phyloP scores from a whole-genome alignment of 2,113 vertebrate genomes.

The Numenius arquata region DNA sequence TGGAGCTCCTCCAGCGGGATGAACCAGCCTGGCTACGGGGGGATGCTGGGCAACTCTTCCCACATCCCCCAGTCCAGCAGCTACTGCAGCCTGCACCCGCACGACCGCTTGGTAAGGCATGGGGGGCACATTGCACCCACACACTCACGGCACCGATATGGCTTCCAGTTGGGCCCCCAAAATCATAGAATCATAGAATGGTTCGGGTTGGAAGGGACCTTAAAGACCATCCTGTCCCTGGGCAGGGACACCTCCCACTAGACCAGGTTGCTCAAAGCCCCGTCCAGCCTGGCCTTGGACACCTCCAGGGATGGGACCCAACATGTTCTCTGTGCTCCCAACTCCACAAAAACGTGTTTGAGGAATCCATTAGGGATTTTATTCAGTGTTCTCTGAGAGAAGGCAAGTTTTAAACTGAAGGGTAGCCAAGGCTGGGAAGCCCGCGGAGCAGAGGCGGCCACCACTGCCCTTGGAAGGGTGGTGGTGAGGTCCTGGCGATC shows the following conservation, averaged over 20 bases:
- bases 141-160: fast-evolving
- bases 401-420: background rate
- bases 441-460: background rate
- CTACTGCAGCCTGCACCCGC: slow-evolving; percentile 96
- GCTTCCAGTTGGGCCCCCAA: no score
- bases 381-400: background rate
- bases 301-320: background rate
- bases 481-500: fast-evolving
- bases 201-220: background rate
- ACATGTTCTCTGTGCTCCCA: background rate
- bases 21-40: slow-evolving; percentile 90
- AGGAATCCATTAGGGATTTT: background rate
- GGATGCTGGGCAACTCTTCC: slow-evolving; percentile 91
- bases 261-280: background rate
- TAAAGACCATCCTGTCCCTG: background rate
- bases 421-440: background rate
- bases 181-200: background rate
- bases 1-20: slow-evolving; percentile 94
- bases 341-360: background rate
- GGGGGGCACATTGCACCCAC: background rate
- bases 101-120: slow-evolving; percentile 90
- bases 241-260: background rate
- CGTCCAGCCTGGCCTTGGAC: background rate
- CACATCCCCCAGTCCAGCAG: slow-evolving; percentile 92
- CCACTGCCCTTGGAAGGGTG: background rate